phyloP scores from a whole-genome alignment of 1,140 invertebrate genomes.

The Bombyx mori region ASM3026992v2 NC_085134.1:1129001-1129500 shows the following conservation, averaged over 20 bases:
- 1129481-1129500: too few relatives aligned
- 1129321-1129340: slow-evolving; percentile 56
- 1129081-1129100: slow-evolving; percentile 20
- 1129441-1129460: slow-evolving; percentile 41
- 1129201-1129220: slow-evolving; percentile 3
- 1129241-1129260: slow-evolving; percentile 19
- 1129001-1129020: slow-evolving; percentile 73
- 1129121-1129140: slow-evolving; percentile 17
- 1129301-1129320: slow-evolving; percentile 12
- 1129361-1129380: background rate
- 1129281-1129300: slow-evolving; percentile 9
- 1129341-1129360: slow-evolving; percentile 6
- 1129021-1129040: slow-evolving; percentile 61
- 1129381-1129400: slow-evolving; percentile 50
- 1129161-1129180: too few relatives aligned
- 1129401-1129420: slow-evolving; percentile 36
- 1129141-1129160: too few relatives aligned
- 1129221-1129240: slow-evolving; percentile 14
- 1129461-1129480: slow-evolving; percentile 18
- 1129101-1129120: slow-evolving; percentile 40
- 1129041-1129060: slow-evolving; percentile 49
- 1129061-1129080: slow-evolving; percentile 51
- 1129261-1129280: slow-evolving; percentile 39
- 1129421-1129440: slow-evolving; percentile 39
- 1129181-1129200: slow-evolving; percentile 48